Evolutionary conservation across 1,140 invertebrate species (phyloP).

Genomic region (Drosophila fuyamai): DNA sequence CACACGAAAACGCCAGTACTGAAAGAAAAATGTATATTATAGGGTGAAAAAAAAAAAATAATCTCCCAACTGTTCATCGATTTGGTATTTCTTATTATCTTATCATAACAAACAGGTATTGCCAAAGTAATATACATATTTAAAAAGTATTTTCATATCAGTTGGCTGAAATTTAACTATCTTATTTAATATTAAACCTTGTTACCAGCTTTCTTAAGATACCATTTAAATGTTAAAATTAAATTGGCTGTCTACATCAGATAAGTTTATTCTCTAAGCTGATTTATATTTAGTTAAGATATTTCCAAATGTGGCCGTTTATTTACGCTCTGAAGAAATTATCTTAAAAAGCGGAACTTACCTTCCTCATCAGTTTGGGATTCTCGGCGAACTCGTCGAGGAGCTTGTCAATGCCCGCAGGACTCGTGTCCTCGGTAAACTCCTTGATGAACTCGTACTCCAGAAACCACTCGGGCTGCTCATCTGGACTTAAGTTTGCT

Average conservation of each 20-base stretch:
- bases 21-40: not conserved
- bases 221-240: no score
- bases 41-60: not conserved
- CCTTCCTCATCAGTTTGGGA: slow-evolving; percentile 66
- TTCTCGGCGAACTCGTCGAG: slow-evolving; percentile 85
- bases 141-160: no score
- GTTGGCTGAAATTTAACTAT: no score
- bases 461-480: slow-evolving; percentile 86
- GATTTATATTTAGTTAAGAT: no score
- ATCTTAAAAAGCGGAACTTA: slow-evolving; percentile 2
- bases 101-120: not conserved
- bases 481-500: slow-evolving; percentile 88
- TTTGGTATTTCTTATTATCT: not conserved
- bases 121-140: no score
- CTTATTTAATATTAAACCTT: no score
- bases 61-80: not conserved
- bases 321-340: no score
- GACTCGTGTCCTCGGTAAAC: slow-evolving; percentile 86
- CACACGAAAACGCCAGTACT: slow-evolving; percentile 85
- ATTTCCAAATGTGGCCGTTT: no score
- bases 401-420: slow-evolving; percentile 85
- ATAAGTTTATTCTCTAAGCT: no score
- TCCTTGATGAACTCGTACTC: slow-evolving; percentile 90
- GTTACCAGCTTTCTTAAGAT: no score
- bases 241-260: no score